Percentiles rank a stretch among this genome's conserved stretches.
Conservation (phyloP, 2,113 vertebrate species). For the Vulpes vulpes region DNA sequence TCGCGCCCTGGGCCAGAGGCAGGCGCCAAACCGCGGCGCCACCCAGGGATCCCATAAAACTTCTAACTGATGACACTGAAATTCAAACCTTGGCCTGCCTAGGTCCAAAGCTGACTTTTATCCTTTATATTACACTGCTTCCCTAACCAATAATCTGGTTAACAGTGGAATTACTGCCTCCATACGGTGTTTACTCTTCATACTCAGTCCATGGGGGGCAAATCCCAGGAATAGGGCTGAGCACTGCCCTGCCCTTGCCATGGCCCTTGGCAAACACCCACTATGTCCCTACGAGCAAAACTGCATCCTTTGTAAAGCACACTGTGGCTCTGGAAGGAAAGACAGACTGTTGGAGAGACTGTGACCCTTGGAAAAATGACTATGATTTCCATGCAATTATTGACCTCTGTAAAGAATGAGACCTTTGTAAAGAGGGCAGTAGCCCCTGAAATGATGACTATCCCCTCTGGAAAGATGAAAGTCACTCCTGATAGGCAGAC, state of each 20-base stretch:
- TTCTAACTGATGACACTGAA: neutral
- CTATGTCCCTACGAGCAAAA: neutral
- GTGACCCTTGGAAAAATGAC: neutral
- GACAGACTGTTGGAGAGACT: neutral
- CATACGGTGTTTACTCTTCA: neutral
- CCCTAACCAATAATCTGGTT: neutral
- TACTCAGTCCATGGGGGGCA: neutral
- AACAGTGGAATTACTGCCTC: neutral
- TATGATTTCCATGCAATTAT: neutral
- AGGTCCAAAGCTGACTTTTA: neutral
- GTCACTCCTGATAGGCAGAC: neutral
- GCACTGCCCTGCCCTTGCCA: neutral
- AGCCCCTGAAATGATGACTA: neutral
- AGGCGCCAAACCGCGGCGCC: too few relatives aligned
- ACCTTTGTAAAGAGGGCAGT: neutral
- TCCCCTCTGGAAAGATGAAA: neutral
- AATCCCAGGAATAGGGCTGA: neutral
- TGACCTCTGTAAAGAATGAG: neutral
- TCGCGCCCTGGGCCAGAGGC: too few relatives aligned
- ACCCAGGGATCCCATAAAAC: neutral
- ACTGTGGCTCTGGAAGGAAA: neutral
- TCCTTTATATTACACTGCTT: too few relatives aligned
- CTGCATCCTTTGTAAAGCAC: neutral
- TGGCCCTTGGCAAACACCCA: accelerated
- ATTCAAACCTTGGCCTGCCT: neutral